Evolutionary conservation across 2,113 vertebrate species (phyloP), one percentile per base, ranked within the genome.

Genomic region (Sander vitreus): DNA sequence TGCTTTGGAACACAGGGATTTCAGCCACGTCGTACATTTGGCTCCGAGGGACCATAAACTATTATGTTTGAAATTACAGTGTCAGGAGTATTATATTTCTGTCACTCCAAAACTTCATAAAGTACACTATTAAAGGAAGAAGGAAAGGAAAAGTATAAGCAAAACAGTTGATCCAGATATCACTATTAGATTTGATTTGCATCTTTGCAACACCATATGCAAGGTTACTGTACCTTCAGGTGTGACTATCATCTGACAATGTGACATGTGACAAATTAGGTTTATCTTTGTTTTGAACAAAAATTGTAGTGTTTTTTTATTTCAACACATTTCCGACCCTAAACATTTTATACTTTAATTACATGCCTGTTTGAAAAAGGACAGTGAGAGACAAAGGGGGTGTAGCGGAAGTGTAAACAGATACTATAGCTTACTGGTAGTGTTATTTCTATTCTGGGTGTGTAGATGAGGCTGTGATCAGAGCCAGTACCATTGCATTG

Each of bases 381-480:
- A 48, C 19, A 27, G 36, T n/a, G 4, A 21, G 23, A 73, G 57
- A 70, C 58, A 73, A 60, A 59, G 45, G 3, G 47, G 19, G 2
- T 48, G 68, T 1, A 30, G 70, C n/a, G 4, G 63, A 51, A 25
- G 23, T 19, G 72, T 67, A 80, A 74, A 85, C 57, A 45, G 69
- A 85, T 3, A 51, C 64, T n/a, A 21, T 36, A 66, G 76, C 71
- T 54, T 60, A 63, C 65, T 48, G 53, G 68, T 48, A 12, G 10
- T 55, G 59, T 54, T 58, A 63, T 80, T 68, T 90, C 80, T 90
- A 75, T 86, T 87, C 73, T 77, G 21, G 1, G 69, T 54, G 55
- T 76, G 75, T 58, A 57, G 30, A 75, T 48, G 16, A 60, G 69
- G 51, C 58, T 80, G 82, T 89, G 91, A 89, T 70, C 75, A 66